Conservation (phyloP, 2,888 invertebrate species). For the Cryptocephalus moraei region DNA sequence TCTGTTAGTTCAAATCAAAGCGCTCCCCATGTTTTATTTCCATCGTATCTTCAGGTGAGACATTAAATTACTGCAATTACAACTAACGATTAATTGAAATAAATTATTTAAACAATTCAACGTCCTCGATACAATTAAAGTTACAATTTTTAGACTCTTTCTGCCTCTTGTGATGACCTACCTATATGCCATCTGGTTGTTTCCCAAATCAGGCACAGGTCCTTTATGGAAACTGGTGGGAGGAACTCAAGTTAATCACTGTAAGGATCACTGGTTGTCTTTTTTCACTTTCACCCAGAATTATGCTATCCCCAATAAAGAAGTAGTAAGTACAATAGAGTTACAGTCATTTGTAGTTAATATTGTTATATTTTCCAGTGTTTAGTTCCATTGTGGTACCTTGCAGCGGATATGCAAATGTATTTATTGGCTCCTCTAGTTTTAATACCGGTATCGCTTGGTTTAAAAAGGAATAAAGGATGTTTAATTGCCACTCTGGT, state of each 20-base stretch:
- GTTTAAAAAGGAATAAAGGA: slow-evolving; percentile 4
- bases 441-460: slow-evolving; percentile 24
- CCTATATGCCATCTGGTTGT: slow-evolving; percentile 7
- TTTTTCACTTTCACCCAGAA: slow-evolving; percentile 35
- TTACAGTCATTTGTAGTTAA: neutral
- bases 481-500: no score
- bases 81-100: no score
- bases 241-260: neutral
- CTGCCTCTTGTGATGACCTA: slow-evolving; percentile 5
- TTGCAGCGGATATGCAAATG: slow-evolving; percentile 35
- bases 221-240: slow-evolving; percentile 14
- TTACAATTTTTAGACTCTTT: slow-evolving; percentile 8
- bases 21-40: slow-evolving; percentile 10
- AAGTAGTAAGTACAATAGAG: slow-evolving; percentile 14
- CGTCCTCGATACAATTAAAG: no score
- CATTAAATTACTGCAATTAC: neutral
- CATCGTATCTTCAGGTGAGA: slow-evolving; percentile 14
- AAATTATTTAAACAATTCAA: no score
- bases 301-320: slow-evolving; percentile 19
- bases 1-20: slow-evolving; percentile 6
- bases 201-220: slow-evolving; percentile 9
- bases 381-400: slow-evolving; percentile 31
- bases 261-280: slow-evolving; percentile 30
- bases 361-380: slow-evolving; percentile 22
- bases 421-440: slow-evolving; percentile 29